Evolutionary conservation across 2,888 invertebrate species (phyloP).

Genomic region (Linnaemya vulpina): DNA sequence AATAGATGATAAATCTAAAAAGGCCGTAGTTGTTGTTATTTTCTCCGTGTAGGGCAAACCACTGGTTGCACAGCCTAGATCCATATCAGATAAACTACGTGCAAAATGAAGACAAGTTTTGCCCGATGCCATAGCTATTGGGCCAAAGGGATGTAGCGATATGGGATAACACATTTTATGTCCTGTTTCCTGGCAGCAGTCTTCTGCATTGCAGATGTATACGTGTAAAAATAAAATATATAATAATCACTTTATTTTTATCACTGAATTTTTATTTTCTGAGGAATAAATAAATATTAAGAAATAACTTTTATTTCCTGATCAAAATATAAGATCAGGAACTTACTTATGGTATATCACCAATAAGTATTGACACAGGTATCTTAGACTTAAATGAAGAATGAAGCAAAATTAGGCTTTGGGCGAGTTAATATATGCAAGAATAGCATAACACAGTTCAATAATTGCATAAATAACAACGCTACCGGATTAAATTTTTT

Average conservation of each 20-base stretch:
- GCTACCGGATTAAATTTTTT: too few relatives aligned
- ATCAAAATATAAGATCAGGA: too few relatives aligned
- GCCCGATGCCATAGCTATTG: slow-evolving; percentile 83
- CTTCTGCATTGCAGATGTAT: slow-evolving; percentile 59
- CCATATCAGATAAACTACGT: slow-evolving; percentile 86
- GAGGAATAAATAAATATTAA: too few relatives aligned
- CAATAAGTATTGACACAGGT: too few relatives aligned
- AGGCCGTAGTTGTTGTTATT: slow-evolving; percentile 83
- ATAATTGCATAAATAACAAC: too few relatives aligned
- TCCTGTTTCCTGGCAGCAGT: slow-evolving; percentile 75
- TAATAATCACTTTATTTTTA: neutral
- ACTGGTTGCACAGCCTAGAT: slow-evolving; percentile 85
- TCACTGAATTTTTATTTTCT: too few relatives aligned
- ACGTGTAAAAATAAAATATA: neutral
- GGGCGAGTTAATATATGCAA: too few relatives aligned
- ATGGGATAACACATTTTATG: slow-evolving; percentile 83
- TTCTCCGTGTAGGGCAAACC: slow-evolving; percentile 85
- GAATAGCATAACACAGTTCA: too few relatives aligned
- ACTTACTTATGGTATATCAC: too few relatives aligned
- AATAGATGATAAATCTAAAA: slow-evolving; percentile 89
- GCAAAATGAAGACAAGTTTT: slow-evolving; percentile 87
- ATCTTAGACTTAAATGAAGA: too few relatives aligned
- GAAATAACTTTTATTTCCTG: too few relatives aligned
- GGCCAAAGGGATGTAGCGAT: slow-evolving; percentile 84
- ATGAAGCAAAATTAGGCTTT: too few relatives aligned